Conservation (phyloP, 2,797 vertebrate genomes). For the Xenopus petersii region DNA sequence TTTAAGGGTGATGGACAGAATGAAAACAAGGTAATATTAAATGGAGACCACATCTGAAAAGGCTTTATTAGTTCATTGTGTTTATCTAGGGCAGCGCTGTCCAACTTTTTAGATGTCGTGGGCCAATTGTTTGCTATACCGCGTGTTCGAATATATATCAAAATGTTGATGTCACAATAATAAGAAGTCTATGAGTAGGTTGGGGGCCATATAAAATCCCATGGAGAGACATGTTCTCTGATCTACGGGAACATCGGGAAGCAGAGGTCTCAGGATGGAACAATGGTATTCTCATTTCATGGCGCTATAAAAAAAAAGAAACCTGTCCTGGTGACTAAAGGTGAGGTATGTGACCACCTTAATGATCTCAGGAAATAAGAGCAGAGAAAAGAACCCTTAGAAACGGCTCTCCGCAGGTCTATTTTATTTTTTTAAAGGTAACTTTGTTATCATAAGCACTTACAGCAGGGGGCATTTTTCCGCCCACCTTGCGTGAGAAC, state of each 20-base stretch:
- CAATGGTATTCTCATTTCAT: not conserved
- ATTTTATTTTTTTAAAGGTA: constrained; percentile 9
- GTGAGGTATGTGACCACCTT: not conserved
- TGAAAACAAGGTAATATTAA: constrained; percentile 16
- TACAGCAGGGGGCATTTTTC: constrained; percentile 47
- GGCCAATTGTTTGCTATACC: too few species aligned
- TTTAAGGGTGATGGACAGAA: not conserved
- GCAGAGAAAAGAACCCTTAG: too few species aligned
- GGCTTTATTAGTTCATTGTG: constrained; percentile 11
- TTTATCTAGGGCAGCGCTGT: not conserved
- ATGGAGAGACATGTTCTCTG: too few species aligned
- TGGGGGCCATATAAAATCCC: too few species aligned
- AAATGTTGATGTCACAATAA: too few species aligned
- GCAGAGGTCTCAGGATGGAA: constrained; percentile 9
- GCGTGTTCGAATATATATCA: too few species aligned
- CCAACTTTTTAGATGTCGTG: too few species aligned
- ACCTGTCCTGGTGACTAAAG: not conserved
- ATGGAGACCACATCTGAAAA: constrained; percentile 28
- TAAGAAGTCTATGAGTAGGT: too few species aligned
- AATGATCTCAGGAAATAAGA: not conserved
- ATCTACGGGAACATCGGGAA: not conserved
- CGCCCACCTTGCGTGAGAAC: constrained; percentile 54
- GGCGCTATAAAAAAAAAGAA: not conserved
- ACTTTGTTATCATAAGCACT: constrained; percentile 10
- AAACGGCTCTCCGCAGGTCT: not conserved